These are phyloP conservation scores for Caenorhabditis becei DNA, from an alignment of 2,888 invertebrate genomes.

Conservation along the genomic window DNA sequence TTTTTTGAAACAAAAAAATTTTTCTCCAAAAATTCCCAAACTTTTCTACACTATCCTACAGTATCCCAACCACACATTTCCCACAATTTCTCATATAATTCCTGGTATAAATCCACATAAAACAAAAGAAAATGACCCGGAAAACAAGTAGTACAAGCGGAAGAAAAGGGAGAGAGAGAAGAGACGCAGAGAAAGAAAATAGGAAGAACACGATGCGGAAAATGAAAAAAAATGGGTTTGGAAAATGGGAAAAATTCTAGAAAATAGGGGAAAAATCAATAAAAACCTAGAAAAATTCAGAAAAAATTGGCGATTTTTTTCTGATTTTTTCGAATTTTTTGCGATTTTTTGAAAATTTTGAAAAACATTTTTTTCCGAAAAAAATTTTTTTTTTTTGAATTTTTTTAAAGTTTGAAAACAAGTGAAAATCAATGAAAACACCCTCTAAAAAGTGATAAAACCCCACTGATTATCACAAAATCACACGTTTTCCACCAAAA, in stretches of 20 bases:
- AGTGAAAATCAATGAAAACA: neutral
- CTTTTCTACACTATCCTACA: no score
- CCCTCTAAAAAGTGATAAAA: neutral
- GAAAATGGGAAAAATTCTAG: neutral
- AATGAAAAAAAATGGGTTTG: no score
- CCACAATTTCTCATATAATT: neutral
- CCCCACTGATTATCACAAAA: no score
- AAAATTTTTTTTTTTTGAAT: no score
- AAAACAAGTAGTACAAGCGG: neutral
- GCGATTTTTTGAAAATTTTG: no score
- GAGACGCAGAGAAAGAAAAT: neutral
- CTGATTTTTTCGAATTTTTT: no score
- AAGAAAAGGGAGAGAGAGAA: constrained; percentile 8
- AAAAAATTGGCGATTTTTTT: no score
- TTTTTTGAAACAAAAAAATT: neutral
- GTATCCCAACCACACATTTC: neutral
- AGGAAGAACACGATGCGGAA: no score
- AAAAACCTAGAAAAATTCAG: no score
- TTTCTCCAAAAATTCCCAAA: neutral
- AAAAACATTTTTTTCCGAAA: no score
- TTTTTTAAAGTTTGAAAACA: no score
- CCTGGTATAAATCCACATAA: neutral
- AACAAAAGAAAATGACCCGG: constrained; percentile 17
- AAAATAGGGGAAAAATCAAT: neutral
- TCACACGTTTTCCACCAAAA: neutral